phyloP scores from a whole-genome alignment of 2,113 vertebrate genomes.

The Zosterops borbonicus region DNA sequence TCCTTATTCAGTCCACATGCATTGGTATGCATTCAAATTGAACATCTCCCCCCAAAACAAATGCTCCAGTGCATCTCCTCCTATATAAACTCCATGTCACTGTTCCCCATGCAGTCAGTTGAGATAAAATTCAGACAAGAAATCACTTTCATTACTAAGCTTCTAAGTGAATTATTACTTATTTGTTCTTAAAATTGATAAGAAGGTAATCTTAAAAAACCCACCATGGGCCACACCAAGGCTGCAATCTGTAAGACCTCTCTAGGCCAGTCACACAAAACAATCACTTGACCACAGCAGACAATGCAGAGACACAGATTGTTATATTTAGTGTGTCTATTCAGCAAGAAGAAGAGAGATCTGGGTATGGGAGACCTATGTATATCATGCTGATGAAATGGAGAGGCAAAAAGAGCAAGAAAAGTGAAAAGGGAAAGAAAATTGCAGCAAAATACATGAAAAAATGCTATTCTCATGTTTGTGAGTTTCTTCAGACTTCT shows the following conservation, averaged over 20 bases:
- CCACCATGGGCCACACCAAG: background rate
- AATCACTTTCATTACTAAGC: background rate
- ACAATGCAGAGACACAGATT: background rate
- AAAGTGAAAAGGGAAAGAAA: background rate
- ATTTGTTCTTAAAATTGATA: background rate
- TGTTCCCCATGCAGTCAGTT: background rate
- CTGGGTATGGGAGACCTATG: background rate
- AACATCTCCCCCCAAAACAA: background rate
- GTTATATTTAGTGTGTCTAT: background rate
- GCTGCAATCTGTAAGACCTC: background rate
- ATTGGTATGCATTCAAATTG: background rate
- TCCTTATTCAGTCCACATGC: background rate
- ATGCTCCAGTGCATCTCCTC: background rate
- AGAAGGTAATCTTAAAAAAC: background rate
- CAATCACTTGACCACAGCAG: background rate
- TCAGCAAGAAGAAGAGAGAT: constrained; percentile 15
- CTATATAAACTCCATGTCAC: background rate
- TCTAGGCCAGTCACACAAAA: background rate
- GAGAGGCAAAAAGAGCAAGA: background rate
- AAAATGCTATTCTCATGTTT: background rate
- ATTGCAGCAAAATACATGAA: background rate
- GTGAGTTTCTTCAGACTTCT: background rate
- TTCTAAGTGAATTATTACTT: background rate
- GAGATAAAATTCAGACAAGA: background rate
- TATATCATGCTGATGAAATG: background rate